Evolutionary conservation across 2,888 invertebrate species (phyloP).

Genomic region (Gymnoscelis rufifasciata): DNA sequence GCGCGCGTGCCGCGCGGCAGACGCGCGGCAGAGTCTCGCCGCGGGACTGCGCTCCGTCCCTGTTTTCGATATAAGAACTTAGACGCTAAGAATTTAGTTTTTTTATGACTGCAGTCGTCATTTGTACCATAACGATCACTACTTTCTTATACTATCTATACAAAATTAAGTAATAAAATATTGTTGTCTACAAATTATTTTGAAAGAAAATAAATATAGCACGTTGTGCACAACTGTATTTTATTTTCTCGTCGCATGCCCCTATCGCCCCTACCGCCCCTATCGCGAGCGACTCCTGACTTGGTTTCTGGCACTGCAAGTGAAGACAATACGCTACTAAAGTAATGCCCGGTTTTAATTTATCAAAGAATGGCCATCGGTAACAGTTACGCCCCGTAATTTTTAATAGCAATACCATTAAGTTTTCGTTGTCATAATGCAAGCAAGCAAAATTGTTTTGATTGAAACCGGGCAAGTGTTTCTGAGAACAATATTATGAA

Average conservation of each 20-base stretch:
- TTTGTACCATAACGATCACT: slow-evolving; percentile 62
- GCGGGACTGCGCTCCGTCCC: slow-evolving; percentile 6
- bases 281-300: no score
- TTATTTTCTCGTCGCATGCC: slow-evolving; percentile 25
- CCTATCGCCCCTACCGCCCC: slow-evolving; percentile 1
- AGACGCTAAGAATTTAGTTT: slow-evolving; percentile 51
- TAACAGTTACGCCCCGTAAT: no score
- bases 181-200: slow-evolving; percentile 77
- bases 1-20: not conserved
- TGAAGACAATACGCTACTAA: no score
- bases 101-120: slow-evolving; percentile 72
- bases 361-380: no score
- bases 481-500: no score
- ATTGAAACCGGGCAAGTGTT: no score
- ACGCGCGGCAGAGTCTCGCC: not conserved
- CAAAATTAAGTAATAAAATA: slow-evolving; percentile 41
- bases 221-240: slow-evolving; percentile 66
- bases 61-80: slow-evolving; percentile 9
- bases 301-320: no score
- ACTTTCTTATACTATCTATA: slow-evolving; percentile 41
- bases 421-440: no score
- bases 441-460: no score
- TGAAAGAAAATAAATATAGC: slow-evolving; percentile 72
- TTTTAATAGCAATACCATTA: no score
- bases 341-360: no score